Conservation (phyloP, 2,797 vertebrate genomes). For the Rhynchonycteris naso region DNA sequence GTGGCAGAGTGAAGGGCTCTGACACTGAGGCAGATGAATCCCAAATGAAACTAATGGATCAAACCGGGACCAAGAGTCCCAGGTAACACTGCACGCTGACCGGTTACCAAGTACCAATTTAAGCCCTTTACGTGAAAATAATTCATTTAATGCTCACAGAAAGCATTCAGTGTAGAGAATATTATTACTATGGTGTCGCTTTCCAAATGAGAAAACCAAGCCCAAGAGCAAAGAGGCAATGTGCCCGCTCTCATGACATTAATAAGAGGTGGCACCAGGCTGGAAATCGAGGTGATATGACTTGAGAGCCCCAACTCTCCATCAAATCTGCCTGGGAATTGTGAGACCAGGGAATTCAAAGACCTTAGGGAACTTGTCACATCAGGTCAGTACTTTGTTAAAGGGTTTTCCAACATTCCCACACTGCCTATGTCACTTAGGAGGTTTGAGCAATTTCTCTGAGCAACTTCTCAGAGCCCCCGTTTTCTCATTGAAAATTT, state of each 20-base stretch:
- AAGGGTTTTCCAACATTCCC: not conserved
- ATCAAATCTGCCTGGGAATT: not conserved
- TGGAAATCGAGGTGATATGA: not conserved
- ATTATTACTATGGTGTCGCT: not conserved
- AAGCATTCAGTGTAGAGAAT: not conserved
- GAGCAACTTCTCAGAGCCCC: not conserved
- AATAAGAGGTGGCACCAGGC: not conserved
- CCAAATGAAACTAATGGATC: not conserved
- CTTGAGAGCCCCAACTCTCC: fast-evolving
- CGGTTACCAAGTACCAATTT: fast-evolving
- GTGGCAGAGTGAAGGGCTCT: not conserved
- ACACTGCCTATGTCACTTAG: not conserved
- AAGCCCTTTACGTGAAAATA: not conserved
- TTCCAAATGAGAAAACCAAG: not conserved
- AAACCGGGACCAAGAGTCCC: no score
- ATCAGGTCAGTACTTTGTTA: not conserved
- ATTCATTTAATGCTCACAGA: not conserved
- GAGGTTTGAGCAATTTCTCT: not conserved
- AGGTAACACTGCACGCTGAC: not conserved
- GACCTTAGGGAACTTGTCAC: not conserved
- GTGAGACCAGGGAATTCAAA: not conserved
- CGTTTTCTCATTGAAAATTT: not conserved
- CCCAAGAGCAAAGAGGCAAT: not conserved
- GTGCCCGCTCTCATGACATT: not conserved
- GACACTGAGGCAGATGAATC: not conserved